Percentiles rank a stretch among this genome's conserved stretches.
Conservation (phyloP, 2,888 invertebrate genomes). For the Tiliacea aurago region DNA sequence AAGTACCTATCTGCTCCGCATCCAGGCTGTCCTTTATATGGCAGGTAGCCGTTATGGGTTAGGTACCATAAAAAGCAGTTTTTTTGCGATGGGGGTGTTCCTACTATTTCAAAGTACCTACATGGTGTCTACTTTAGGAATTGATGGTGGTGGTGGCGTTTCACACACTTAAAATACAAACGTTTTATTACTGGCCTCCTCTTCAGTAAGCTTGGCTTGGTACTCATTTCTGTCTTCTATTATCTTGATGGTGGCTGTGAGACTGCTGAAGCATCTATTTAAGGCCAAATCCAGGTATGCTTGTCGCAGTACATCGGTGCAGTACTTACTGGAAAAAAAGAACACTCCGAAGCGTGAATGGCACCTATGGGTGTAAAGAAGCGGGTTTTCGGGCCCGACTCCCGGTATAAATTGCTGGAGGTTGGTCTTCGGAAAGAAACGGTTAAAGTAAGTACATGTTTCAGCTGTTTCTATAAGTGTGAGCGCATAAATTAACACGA, state of each 20-base stretch:
- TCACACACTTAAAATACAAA: slow-evolving; percentile 39
- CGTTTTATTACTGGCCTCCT: slow-evolving; percentile 74
- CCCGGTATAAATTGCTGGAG: no score
- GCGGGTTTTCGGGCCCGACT: no score
- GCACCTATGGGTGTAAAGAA: neutral
- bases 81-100: no score
- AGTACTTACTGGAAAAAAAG: slow-evolving; percentile 69
- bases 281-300: slow-evolving; percentile 74
- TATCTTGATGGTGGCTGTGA: slow-evolving; percentile 59
- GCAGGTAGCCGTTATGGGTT: neutral
- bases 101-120: no score
- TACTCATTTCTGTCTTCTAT: slow-evolving; percentile 56
- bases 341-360: neutral
- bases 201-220: slow-evolving; percentile 64
- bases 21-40: neutral
- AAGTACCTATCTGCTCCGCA: neutral
- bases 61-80: no score
- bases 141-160: neutral
- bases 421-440: neutral
- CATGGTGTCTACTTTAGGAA: no score
- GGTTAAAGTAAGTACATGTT: neutral
- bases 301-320: slow-evolving; percentile 64
- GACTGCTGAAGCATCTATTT: slow-evolving; percentile 58
- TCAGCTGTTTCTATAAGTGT: neutral
- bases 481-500: no score